These are phyloP conservation scores for Andrena minutula DNA, from an alignment of 2,888 invertebrate genomes.

Conservation along the genomic window DNA sequence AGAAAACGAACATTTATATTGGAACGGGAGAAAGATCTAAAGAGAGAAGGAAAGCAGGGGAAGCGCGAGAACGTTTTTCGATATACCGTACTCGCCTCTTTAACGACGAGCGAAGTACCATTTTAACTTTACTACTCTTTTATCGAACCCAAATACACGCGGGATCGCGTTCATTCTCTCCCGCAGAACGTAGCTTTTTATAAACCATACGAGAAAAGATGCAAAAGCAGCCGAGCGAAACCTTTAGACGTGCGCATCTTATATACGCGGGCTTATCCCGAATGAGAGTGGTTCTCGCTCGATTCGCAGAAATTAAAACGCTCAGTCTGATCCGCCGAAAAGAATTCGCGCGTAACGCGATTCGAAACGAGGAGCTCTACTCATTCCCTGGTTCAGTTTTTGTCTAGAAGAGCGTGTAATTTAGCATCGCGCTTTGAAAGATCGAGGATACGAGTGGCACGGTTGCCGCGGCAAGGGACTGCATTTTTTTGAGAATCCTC, in stretches of 20 bases:
- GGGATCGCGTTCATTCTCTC: constrained; percentile 8
- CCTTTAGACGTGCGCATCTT: neutral
- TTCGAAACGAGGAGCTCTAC: constrained; percentile 1
- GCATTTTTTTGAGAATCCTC: constrained; percentile 23
- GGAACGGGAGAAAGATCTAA: constrained; percentile 27
- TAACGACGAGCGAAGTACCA: constrained; percentile 9
- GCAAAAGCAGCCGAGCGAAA: neutral
- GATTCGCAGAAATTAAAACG: constrained; percentile 7
- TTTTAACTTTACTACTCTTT: constrained; percentile 18
- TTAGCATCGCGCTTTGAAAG: constrained; percentile 3
- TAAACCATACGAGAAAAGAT: constrained; percentile 1
- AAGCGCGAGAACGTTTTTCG: neutral
- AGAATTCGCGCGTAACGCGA: neutral
- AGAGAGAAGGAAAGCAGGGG: constrained; percentile 21
- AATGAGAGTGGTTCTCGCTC: neutral
- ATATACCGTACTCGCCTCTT: constrained; percentile 25
- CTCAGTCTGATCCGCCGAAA: neutral
- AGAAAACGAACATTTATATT: constrained; percentile 36
- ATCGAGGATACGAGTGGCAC: neutral
- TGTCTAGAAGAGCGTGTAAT: neutral
- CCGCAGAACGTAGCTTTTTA: constrained; percentile 12
- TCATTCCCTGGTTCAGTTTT: constrained; percentile 13
- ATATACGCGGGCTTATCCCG: neutral
- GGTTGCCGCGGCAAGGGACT: neutral
- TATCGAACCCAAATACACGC: constrained; percentile 3